phyloP scores from a whole-genome alignment of 2,113 vertebrate species.

The Opisthocomus hoazin region DNA sequence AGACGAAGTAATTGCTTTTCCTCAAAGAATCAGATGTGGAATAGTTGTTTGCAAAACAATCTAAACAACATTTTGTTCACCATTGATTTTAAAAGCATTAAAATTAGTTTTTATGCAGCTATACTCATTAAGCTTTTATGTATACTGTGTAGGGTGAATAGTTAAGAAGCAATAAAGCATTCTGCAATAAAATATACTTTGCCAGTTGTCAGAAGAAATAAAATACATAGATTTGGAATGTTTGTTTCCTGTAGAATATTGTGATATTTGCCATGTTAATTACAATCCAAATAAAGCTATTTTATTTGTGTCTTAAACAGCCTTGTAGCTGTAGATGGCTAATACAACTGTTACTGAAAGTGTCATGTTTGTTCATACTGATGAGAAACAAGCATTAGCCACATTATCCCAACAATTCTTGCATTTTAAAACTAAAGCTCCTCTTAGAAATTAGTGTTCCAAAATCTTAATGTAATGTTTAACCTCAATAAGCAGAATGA shows the following conservation, averaged over 20 bases:
- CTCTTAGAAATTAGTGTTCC: not conserved
- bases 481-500: not conserved
- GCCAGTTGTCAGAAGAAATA: constrained; percentile 50
- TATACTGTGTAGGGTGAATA: constrained; percentile 49
- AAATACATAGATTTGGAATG: constrained; percentile 42
- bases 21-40: constrained; percentile 53
- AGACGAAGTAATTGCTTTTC: constrained; percentile 70
- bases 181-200: constrained; percentile 64
- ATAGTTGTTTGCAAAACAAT: constrained; percentile 63
- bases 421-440: not conserved
- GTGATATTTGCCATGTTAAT: constrained; percentile 60
- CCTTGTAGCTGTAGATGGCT: constrained; percentile 32
- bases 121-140: constrained; percentile 67
- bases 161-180: constrained; percentile 63
- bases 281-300: constrained; percentile 64
- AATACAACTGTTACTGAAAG: constrained; percentile 43
- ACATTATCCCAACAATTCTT: not conserved
- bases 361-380: not conserved
- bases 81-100: constrained; percentile 75
- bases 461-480: not conserved
- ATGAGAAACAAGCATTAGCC: not conserved
- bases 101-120: constrained; percentile 69
- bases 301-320: constrained; percentile 53
- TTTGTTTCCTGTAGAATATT: constrained; percentile 59
- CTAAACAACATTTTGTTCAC: constrained; percentile 68